Conservation (phyloP, 1,140 invertebrate genomes). For the Drosophila erecta region DNA sequence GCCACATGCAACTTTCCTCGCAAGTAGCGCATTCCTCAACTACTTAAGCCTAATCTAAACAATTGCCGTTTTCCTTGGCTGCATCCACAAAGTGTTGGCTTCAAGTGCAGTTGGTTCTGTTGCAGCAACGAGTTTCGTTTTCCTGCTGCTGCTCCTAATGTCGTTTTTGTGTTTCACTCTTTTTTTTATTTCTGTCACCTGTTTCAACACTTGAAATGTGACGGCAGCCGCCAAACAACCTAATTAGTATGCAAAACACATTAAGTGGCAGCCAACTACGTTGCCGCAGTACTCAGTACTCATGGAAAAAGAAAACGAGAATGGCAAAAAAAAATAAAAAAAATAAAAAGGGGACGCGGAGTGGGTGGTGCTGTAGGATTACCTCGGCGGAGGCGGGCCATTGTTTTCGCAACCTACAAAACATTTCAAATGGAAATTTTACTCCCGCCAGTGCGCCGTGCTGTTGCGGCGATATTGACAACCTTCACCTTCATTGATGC, state of each 20-base stretch:
- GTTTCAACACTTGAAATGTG: slow-evolving; percentile 66
- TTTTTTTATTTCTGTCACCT: slow-evolving; percentile 63
- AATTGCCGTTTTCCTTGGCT: slow-evolving; percentile 21
- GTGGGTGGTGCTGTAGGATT: slow-evolving; percentile 3
- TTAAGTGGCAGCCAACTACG: slow-evolving; percentile 73
- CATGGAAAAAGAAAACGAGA: not conserved
- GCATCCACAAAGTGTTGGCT: slow-evolving; percentile 62
- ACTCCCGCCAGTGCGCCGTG: slow-evolving; percentile 15
- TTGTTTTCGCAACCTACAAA: slow-evolving; percentile 70
- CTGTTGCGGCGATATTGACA: slow-evolving; percentile 64
- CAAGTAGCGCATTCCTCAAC: slow-evolving; percentile 7
- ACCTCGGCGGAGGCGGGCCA: slow-evolving; percentile 11
- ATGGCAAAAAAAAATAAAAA: not conserved
- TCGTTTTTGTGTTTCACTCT: slow-evolving; percentile 14
- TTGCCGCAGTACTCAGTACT: slow-evolving; percentile 61
- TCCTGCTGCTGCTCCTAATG: slow-evolving; percentile 10
- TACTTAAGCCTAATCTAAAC: slow-evolving; percentile 4
- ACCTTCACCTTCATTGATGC: slow-evolving; percentile 81
- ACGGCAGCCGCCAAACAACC: slow-evolving; percentile 73
- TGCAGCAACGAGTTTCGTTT: slow-evolving; percentile 39
- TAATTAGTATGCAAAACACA: slow-evolving; percentile 82
- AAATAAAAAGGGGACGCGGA: not conserved
- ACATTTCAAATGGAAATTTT: slow-evolving; percentile 69
- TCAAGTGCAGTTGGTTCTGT: slow-evolving; percentile 57
- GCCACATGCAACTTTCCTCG: not conserved